Evolutionary conservation across 1,140 invertebrate species (phyloP).

Genomic region (Anastrepha ludens): DNA sequence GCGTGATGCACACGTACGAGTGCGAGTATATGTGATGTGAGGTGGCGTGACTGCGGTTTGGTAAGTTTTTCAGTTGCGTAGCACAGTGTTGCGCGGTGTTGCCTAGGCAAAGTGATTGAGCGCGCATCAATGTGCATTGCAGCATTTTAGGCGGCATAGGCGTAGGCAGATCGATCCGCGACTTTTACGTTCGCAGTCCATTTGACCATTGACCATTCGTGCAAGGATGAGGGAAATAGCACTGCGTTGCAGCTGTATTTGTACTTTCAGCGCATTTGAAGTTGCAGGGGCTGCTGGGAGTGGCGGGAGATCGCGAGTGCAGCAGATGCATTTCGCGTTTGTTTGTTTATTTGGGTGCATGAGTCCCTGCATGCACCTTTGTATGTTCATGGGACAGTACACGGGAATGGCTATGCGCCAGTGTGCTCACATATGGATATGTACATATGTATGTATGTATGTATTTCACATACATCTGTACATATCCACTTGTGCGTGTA

Average conservation of each 20-base stretch:
- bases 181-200: not conserved
- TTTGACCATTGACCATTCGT: not conserved
- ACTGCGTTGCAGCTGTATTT: not conserved
- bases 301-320: not conserved
- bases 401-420: not conserved
- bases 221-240: not conserved
- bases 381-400: not conserved
- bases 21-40: not conserved
- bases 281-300: not conserved
- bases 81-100: not conserved
- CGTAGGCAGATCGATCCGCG: slow-evolving; percentile 41
- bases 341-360: not conserved
- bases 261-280: not conserved
- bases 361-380: not conserved
- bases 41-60: not conserved
- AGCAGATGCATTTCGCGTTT: slow-evolving; percentile 16
- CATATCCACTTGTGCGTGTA: not conserved
- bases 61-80: not conserved
- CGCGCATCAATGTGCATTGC: not conserved
- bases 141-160: slow-evolving; percentile 45
- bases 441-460: not conserved
- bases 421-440: not conserved
- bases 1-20: not conserved
- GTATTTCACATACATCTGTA: not conserved
- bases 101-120: slow-evolving; percentile 10